Evolutionary conservation across 35 echinoderm and acorn worm genomes (phyloP), one percentile per base, ranked within the genome.

Genomic region (Acanthaster planci): DNA sequence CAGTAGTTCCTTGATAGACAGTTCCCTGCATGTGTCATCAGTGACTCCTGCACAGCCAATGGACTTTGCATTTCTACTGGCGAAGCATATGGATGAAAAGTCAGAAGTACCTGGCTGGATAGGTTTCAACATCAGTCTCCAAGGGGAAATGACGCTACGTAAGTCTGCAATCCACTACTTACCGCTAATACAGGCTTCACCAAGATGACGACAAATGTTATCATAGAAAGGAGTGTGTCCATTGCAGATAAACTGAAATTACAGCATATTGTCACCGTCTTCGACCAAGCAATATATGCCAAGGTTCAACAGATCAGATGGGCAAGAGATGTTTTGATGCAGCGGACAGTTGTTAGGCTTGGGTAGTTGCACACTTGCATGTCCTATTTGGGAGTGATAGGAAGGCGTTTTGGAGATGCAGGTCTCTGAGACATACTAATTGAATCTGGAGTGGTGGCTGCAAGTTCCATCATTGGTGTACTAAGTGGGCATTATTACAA

Each of bases 351-450:
- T 47, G 42, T 47, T 6, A 4, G 42, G 42, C 42, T 47, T 6
- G 42, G 42, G 42, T 4, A 47, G 42, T 47, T 47, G 42, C 42
- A 47, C 42, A 47, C 42, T 6, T 47, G 42, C 12, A 47, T 47
- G 42, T 47, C 42, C 4, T 47, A 47, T 47, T 6, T 47, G 42
- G 42, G 42, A 47, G 42, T 47, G 12, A 47, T 47, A 34, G 94
- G 94, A 7, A 97, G 87, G 68, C 76, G 90, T 7, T 97, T 89
- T 36, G 1, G 58, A 3, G 93, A 97, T 85, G 89, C 94, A 38
- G 90, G 94, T 10, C 67, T 97, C 10, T 17, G 87, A 54, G 87
- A 97, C 42, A 82, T 97, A n/a, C 12, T 92, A 22, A 92, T 97
- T 6, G 86, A 89, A 85, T 53, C 93, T 7, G 86, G 50, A 15